Conservation (phyloP, 2,113 vertebrate genomes). For the Lamprologus tigripictilis region DNA sequence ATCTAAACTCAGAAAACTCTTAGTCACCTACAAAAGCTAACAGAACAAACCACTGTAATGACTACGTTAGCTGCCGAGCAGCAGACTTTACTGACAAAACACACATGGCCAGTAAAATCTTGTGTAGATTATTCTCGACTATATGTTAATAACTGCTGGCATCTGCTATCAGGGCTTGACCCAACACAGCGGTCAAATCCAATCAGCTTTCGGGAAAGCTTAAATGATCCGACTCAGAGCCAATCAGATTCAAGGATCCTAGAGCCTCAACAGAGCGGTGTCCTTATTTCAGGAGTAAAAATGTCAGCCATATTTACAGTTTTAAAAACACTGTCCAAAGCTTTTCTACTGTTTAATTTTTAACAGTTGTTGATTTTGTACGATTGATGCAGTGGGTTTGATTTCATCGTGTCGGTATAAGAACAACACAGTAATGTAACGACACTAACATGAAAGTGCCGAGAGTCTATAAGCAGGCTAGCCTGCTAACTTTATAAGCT, state of each 20-base stretch:
- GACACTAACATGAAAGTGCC: neutral
- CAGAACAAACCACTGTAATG: neutral
- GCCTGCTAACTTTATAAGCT: slow-evolving; percentile 43
- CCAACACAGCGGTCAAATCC: slow-evolving; percentile 20
- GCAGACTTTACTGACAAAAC: neutral
- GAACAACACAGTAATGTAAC: neutral
- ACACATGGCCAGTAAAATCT: neutral
- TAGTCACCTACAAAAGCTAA: neutral
- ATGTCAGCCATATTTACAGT: slow-evolving; percentile 78
- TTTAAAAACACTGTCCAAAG: slow-evolving; percentile 43
- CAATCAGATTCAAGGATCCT: slow-evolving; percentile 36
- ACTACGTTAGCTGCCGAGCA: neutral
- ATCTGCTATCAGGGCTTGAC: neutral
- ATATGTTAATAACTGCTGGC: slow-evolving; percentile 27
- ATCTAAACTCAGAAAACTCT: neutral
- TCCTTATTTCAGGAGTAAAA: slow-evolving; percentile 66
- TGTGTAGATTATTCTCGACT: slow-evolving; percentile 12
- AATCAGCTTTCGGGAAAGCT: slow-evolving; percentile 34
- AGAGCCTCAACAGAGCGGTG: slow-evolving; percentile 23
- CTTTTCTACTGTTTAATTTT: neutral
- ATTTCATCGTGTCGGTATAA: neutral
- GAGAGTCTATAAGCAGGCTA: neutral
- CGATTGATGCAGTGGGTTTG: neutral
- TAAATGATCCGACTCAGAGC: slow-evolving; percentile 24
- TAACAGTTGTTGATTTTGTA: neutral